These are phyloP conservation scores for Zaprionus obscuricornis DNA, from an alignment of 2,888 invertebrate genomes.

Conservation along the genomic window DNA sequence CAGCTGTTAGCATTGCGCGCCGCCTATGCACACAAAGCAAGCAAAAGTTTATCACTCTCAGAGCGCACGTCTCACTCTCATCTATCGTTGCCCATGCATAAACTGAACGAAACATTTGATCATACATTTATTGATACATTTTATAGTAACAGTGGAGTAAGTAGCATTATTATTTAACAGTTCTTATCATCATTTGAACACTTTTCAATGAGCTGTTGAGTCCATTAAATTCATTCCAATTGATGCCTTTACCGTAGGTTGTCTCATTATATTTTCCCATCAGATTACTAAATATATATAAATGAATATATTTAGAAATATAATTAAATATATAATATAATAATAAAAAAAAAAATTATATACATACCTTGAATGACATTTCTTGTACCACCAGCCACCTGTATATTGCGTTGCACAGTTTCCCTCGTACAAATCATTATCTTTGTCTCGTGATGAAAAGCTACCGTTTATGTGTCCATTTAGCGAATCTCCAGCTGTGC, in stretches of 20 bases:
- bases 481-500: slow-evolving; percentile 88
- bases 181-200: slow-evolving; percentile 88
- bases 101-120: too few relatives aligned
- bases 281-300: slow-evolving; percentile 84
- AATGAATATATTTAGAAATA: not conserved
- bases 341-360: not conserved
- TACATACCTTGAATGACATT: slow-evolving; percentile 86
- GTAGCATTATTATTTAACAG: too few relatives aligned
- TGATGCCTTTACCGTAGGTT: slow-evolving; percentile 86
- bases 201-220: slow-evolving; percentile 86
- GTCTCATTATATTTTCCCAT: slow-evolving; percentile 87
- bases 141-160: too few relatives aligned
- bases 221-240: slow-evolving; percentile 88
- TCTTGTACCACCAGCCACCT: slow-evolving; percentile 90
- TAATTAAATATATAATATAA: not conserved
- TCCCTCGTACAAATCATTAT: slow-evolving; percentile 88
- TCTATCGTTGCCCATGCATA: too few relatives aligned
- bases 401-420: slow-evolving; percentile 87
- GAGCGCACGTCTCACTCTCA: too few relatives aligned
- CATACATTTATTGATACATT: too few relatives aligned
- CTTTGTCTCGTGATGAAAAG: slow-evolving; percentile 87
- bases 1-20: too few relatives aligned
- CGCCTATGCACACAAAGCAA: too few relatives aligned
- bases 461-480: slow-evolving; percentile 87
- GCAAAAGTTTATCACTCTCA: too few relatives aligned